Evolutionary conservation across 2,888 invertebrate species (phyloP).

Genomic region (Lasioglossum marginatum): DNA sequence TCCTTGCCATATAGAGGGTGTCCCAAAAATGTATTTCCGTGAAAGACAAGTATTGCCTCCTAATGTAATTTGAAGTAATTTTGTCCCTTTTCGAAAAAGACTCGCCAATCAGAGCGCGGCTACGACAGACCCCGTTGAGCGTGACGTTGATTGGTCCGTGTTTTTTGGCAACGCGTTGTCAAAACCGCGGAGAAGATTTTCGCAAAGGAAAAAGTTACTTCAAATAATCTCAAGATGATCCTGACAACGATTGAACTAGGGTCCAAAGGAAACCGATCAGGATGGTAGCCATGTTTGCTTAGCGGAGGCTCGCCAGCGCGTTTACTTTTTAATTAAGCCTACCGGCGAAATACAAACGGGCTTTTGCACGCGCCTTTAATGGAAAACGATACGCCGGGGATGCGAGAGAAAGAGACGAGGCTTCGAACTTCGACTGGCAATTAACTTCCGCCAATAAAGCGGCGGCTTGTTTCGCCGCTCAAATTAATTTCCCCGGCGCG

Average conservation of each 20-base stretch:
- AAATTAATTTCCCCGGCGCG: constrained; percentile 69
- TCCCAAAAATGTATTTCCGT: no score
- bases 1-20: no score
- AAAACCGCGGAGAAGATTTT: no score
- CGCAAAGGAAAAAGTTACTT: no score
- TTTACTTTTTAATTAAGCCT: constrained; percentile 63
- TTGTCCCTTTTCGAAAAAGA: no score
- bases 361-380: constrained; percentile 65
- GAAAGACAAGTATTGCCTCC: no score
- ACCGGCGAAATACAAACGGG: constrained; percentile 48
- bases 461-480: constrained; percentile 64
- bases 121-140: no score
- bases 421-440: constrained; percentile 56
- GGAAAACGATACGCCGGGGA: constrained; percentile 43
- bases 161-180: no score
- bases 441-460: constrained; percentile 70
- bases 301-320: constrained; percentile 2
- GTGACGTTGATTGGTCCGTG: no score
- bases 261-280: neutral
- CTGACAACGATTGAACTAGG: neutral
- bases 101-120: no score
- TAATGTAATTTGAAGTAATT: no score
- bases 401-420: constrained; percentile 12
- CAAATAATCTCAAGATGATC: neutral
- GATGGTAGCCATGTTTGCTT: neutral